Evolutionary conservation across 2,888 invertebrate genomes (phyloP).

Genomic region (Acholoe squamosa): DNA sequence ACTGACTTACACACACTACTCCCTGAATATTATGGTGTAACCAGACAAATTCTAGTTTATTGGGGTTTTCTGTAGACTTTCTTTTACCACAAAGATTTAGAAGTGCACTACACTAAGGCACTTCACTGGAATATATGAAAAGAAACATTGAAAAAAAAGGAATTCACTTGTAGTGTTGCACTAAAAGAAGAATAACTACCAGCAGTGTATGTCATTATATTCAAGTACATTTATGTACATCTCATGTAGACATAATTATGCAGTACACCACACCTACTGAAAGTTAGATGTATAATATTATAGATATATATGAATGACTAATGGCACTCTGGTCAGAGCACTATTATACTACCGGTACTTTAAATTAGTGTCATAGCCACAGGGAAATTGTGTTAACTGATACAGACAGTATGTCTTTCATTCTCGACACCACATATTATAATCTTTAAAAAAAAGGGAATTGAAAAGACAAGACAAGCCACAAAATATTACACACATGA

Average conservation of each 20-base stretch:
- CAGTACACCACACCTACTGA: not conserved
- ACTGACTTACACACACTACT: slow-evolving; percentile 16
- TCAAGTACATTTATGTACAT: not conserved
- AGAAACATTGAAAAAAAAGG: not conserved
- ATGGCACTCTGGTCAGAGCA: not conserved
- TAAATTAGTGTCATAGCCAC: slow-evolving; percentile 3
- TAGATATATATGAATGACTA: not conserved
- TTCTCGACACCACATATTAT: too few relatives aligned
- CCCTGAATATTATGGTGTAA: not conserved
- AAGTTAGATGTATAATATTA: not conserved
- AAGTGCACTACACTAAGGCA: slow-evolving; percentile 18
- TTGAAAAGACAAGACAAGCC: too few relatives aligned
- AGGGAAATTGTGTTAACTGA: not conserved
- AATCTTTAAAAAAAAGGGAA: too few relatives aligned
- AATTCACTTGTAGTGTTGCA: not conserved
- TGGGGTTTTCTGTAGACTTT: not conserved
- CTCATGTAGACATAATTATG: too few relatives aligned
- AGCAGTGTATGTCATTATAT: not conserved
- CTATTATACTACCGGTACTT: too few relatives aligned
- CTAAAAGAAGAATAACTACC: not conserved
- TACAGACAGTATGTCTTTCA: too few relatives aligned
- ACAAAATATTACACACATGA: too few relatives aligned
- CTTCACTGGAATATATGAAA: not conserved
- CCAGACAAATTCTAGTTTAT: not conserved
- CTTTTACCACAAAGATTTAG: not conserved